A percentile compares a stretch with the other conserved stretches of the same genome.
phyloP scores from a whole-genome alignment of 2,113 vertebrate genomes.

The Hippocampus mohnikei region DNA sequence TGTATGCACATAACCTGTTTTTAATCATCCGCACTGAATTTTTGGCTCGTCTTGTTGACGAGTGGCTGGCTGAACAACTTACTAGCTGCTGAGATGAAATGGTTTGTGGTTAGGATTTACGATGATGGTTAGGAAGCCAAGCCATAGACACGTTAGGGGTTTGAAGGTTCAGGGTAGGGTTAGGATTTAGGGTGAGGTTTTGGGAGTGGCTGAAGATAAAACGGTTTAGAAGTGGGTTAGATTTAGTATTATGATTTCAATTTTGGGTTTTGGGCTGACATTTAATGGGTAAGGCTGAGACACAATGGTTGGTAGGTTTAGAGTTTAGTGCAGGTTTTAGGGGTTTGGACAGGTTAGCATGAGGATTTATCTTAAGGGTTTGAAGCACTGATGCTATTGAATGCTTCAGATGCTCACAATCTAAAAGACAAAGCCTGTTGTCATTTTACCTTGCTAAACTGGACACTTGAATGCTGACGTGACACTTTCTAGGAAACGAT shows the following conservation, averaged over 20 bases:
- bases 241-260: too few relatives aligned
- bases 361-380: not conserved
- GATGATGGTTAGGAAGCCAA: too few relatives aligned
- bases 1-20: not conserved
- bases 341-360: not conserved
- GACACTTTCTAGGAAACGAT: not conserved
- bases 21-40: not conserved
- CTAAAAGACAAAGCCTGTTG: not conserved
- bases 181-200: not conserved
- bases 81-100: not conserved
- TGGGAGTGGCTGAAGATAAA: too few relatives aligned
- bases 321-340: not conserved
- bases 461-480: slow-evolving; percentile 2
- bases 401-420: not conserved
- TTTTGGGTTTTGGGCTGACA: too few relatives aligned
- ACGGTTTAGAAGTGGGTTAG: too few relatives aligned
- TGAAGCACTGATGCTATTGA: not conserved
- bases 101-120: not conserved
- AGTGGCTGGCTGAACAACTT: not conserved
- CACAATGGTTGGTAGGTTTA: not conserved
- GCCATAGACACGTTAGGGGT: not conserved
- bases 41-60: not conserved
- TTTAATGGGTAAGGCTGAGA: too few relatives aligned
- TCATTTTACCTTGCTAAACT: not conserved
- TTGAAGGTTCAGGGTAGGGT: not conserved